phyloP scores from a whole-genome alignment of 2,888 invertebrate species.

The Catotricha subobsoleta region DNA sequence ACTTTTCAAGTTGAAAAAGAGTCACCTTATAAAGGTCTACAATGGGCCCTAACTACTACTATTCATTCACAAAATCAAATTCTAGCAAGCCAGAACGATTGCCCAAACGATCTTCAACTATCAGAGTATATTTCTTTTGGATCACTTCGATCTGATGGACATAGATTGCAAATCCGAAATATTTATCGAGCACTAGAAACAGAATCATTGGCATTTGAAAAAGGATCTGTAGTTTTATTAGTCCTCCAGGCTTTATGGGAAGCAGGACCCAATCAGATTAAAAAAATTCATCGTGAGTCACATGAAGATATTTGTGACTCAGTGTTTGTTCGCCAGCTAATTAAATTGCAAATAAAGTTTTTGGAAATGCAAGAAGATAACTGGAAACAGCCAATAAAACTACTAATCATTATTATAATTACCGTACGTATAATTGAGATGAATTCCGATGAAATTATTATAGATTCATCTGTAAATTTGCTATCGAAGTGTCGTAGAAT shows the following conservation, averaged over 20 bases:
- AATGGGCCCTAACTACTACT: background rate
- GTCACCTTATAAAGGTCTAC: background rate
- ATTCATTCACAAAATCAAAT: background rate
- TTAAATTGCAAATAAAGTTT: background rate
- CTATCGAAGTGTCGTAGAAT: background rate
- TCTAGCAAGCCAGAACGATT: background rate
- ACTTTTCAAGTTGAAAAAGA: background rate
- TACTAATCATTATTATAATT: background rate
- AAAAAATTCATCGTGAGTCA: background rate
- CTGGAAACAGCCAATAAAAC: background rate
- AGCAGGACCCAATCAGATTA: background rate
- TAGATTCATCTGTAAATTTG: background rate
- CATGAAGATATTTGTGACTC: background rate
- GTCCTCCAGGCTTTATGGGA: constrained; percentile 2
- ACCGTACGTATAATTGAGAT: background rate
- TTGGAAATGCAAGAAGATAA: background rate
- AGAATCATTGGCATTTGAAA: constrained; percentile 3
- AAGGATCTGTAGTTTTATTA: background rate
- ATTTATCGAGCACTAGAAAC: background rate
- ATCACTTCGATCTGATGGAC: constrained; percentile 4
- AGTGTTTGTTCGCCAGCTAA: background rate
- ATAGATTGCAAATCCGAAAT: constrained; percentile 2
- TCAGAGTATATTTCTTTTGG: constrained; percentile 2
- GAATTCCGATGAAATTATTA: background rate
- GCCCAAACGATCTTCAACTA: background rate